Conservation (phyloP, 2,797 vertebrate species). For the Poeciliopsis turneri region DNA sequence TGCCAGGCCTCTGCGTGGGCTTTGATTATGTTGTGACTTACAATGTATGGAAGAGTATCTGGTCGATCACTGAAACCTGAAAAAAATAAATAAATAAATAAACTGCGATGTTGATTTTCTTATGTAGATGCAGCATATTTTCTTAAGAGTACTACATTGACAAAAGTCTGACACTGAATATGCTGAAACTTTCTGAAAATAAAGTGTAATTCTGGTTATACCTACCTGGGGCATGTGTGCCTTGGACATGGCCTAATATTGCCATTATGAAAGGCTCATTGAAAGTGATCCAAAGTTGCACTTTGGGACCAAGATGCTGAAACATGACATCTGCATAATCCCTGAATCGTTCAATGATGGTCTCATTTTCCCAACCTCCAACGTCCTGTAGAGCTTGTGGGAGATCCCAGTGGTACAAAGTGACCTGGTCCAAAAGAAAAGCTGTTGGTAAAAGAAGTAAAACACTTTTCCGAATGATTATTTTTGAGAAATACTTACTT, state of each 20-base stretch:
- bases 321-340: conserved; percentile 92
- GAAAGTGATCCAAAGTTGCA: conserved; percentile 95
- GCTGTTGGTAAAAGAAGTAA: not conserved
- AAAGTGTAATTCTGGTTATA: not conserved
- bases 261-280: conserved; percentile 92
- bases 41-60: conserved; percentile 87
- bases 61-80: conserved; percentile 85
- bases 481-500: conserved; percentile 77
- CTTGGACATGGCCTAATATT: conserved; percentile 86
- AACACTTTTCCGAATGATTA: not conserved
- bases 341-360: conserved; percentile 82
- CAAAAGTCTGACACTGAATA: not conserved
- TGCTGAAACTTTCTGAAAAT: not conserved
- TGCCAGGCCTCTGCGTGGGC: conserved; percentile 96
- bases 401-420: conserved; percentile 96
- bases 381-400: conserved; percentile 86
- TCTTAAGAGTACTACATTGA: not conserved
- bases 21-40: conserved; percentile 91
- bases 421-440: conserved; percentile 78
- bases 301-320: conserved; percentile 88
- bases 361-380: conserved; percentile 92
- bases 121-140: not conserved
- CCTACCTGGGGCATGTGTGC: conserved; percentile 89
- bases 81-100: conserved; percentile 10
- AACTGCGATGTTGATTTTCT: not conserved